Percentiles rank a stretch among this genome's conserved stretches.
phyloP scores from a whole-genome alignment of 2,113 vertebrate species.

The Bubo blakistoni region DNA sequence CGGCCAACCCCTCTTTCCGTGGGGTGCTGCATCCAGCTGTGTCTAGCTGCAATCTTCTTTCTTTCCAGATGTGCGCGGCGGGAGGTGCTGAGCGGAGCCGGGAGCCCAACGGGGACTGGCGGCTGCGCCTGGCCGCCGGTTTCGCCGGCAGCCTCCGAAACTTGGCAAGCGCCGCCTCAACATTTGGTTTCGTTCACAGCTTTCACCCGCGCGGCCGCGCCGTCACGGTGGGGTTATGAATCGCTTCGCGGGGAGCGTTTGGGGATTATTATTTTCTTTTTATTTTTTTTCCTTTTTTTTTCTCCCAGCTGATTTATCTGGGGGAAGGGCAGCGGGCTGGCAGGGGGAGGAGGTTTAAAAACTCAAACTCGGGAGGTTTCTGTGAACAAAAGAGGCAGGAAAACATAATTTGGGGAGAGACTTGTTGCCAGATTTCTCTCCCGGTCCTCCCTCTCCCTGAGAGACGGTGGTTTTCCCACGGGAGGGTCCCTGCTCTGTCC shows the following conservation, averaged over 20 bases:
- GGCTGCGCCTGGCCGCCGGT: not conserved
- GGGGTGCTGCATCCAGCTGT: not conserved
- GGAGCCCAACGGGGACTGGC: not conserved
- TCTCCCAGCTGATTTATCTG: not conserved
- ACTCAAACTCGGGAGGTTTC: not conserved
- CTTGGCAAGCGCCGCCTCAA: not conserved
- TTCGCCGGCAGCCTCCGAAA: not conserved
- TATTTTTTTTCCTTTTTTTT: not conserved
- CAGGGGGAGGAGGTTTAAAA: not conserved
- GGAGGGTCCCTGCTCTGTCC: not conserved
- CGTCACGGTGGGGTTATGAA: not conserved
- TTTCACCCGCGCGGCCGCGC: not conserved
- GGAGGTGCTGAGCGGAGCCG: not conserved
- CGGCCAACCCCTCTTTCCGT: rapidly evolving
- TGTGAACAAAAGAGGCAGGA: not conserved
- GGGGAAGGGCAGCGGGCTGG: not conserved
- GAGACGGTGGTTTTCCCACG: not conserved
- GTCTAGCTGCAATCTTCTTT: not conserved
- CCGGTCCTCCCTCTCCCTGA: not conserved
- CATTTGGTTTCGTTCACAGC: not conserved
- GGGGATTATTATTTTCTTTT: not conserved
- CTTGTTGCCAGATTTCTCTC: not conserved
- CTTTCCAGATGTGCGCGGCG: not conserved
- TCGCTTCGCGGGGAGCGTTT: not conserved
- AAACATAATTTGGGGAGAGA: not conserved